Evolutionary conservation across 1,140 invertebrate species (phyloP), one percentile per base, ranked within the genome.

Genomic region (Drosophila kurseongensis): DNA sequence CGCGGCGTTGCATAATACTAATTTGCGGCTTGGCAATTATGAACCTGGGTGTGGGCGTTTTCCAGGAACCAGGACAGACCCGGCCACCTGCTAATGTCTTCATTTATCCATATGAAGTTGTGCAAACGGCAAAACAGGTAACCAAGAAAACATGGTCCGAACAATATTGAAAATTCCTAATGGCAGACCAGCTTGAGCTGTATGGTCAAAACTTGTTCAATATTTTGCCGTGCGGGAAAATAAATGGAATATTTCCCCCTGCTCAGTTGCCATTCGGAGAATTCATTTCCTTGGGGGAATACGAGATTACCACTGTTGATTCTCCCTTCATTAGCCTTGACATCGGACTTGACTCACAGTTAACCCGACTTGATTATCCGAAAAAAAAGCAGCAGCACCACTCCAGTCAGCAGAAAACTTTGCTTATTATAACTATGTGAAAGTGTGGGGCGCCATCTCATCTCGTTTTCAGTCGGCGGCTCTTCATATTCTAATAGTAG

Each of bases 401-500:
- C 35, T 72, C 50, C 68, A 54, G 71, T 80, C 71, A 65, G 57
- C 72, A 80, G 41, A 75, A 77, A 88, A 88, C 75, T 88, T 88
- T 89, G 72, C 83, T 89, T 88, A 88, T 88, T 88, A 88, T 89
- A 88, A 88, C 79, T 88, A 77, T 78, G 79, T 63, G 65, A 69
- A 88, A 88, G 84, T 88, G 84, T 83, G 62, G 27, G 35, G 56
- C 44, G 58, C 51, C 56, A 65, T 58, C 55, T 66, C 65, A 54
- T 68, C 65, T 45, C 47, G 47, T 36, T 52, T 52, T 52, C 48
- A 60, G 29, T 38, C 65, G 14, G 60, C 38, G 61, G 32, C 44
- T 18, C 67, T 71, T 71, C 73, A 75, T 78, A 85, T 79, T 83
- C 79, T 73, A 82, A 86, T 82, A 82, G 51, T 65, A 82, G 51